phyloP scores from a whole-genome alignment of 2,113 vertebrate species.

The Cygnus atratus region DNA sequence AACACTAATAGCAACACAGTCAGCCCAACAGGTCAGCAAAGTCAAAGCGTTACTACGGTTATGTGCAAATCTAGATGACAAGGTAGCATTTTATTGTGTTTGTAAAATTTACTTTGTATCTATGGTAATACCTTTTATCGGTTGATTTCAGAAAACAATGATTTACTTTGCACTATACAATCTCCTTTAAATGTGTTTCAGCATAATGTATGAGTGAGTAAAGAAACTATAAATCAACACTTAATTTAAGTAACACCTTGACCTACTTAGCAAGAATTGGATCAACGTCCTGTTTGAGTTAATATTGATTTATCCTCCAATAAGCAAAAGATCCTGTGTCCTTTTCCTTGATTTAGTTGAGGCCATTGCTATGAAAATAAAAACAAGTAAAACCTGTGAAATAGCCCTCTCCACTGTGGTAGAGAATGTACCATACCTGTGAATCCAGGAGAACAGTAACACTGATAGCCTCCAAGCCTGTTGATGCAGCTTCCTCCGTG shows the following conservation, averaged over 20 bases:
- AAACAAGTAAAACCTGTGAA: background rate
- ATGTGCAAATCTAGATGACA: background rate
- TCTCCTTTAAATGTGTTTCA: conserved; percentile 10
- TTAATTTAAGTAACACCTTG: background rate
- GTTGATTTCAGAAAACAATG: background rate
- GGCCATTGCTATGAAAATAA: background rate
- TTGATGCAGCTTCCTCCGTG: conserved; percentile 82
- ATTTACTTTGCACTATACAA: background rate
- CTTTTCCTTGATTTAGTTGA: background rate
- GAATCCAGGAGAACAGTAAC: conserved; percentile 81
- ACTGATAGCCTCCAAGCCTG: conserved; percentile 76
- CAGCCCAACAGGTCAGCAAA: background rate
- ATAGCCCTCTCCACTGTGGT: background rate
- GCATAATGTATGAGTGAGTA: background rate
- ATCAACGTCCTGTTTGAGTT: background rate
- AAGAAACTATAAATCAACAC: conserved; percentile 30
- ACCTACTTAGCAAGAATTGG: conserved; percentile 1
- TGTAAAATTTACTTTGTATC: background rate
- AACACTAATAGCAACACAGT: background rate
- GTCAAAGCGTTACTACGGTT: background rate
- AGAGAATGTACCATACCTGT: conserved; percentile 76
- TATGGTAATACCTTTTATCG: background rate
- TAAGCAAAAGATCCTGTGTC: background rate
- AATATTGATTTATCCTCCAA: background rate
- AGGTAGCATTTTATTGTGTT: background rate